These are phyloP conservation scores for Thaleichthys pacificus DNA, from an alignment of 2,797 vertebrate genomes.

Conservation along the genomic window DNA sequence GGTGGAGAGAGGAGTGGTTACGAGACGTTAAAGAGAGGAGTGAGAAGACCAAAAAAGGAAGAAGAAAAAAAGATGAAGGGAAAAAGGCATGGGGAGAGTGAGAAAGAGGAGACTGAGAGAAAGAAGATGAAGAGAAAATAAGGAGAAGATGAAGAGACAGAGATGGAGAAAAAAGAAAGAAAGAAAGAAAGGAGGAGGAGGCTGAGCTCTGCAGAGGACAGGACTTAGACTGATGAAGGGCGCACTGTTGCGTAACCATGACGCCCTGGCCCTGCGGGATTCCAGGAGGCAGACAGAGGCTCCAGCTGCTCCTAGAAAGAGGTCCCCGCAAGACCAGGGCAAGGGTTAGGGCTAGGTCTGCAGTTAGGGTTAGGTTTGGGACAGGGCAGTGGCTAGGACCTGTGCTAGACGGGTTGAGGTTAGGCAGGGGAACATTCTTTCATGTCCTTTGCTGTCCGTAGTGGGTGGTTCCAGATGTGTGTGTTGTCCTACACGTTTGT, in stretches of 20 bases:
- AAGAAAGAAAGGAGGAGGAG: neutral
- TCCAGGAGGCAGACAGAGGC: neutral
- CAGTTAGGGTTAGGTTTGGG: no score
- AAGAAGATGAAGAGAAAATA: neutral
- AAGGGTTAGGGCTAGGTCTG: neutral
- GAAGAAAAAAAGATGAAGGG: neutral
- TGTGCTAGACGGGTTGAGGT: no score
- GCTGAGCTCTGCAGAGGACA: neutral
- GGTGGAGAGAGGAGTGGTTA: no score
- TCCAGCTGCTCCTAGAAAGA: neutral
- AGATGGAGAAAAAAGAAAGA: neutral
- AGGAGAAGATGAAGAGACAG: neutral
- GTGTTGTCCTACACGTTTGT: neutral
- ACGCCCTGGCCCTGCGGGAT: neutral
- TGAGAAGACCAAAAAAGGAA: neutral
- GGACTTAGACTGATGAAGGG: neutral
- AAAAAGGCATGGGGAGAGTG: neutral
- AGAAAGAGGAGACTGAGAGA: neutral
- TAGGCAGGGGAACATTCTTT: no score
- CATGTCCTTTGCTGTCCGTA: no score
- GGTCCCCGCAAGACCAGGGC: neutral
- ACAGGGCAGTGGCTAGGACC: no score
- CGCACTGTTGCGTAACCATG: neutral
- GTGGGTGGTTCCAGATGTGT: neutral
- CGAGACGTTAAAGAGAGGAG: neutral